Conservation (phyloP, 1,140 invertebrate species). For the Philotrypesis tridentata region DNA sequence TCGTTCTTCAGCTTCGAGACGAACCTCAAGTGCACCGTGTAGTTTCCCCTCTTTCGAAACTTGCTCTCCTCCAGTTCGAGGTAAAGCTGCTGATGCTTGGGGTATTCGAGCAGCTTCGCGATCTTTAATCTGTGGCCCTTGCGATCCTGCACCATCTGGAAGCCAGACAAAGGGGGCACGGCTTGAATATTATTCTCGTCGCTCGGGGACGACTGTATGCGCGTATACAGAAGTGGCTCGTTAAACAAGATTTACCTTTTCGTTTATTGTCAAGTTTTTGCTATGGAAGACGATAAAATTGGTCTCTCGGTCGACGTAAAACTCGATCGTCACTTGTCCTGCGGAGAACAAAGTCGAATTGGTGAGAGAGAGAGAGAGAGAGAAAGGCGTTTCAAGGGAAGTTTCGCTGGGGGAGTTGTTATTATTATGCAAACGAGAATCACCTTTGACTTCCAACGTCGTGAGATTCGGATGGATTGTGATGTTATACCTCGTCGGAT, state of each 20-base stretch:
- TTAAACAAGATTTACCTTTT: conserved; percentile 76
- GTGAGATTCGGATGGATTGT: conserved; percentile 95
- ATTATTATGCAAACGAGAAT: conserved; percentile 2
- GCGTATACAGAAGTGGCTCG: neutral
- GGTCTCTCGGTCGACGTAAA: conserved; percentile 87
- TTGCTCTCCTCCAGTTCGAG: conserved; percentile 85
- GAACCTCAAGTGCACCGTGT: conserved; percentile 89
- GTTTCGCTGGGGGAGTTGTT: too few relatives aligned
- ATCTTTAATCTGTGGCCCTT: conserved; percentile 84
- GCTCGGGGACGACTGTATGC: neutral
- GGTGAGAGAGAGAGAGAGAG: neutral
- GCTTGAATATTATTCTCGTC: neutral
- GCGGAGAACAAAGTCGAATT: conserved; percentile 54
- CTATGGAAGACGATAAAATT: conserved; percentile 93
- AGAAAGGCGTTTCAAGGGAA: too few relatives aligned
- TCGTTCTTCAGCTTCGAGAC: conserved; percentile 85
- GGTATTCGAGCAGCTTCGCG: conserved; percentile 84
- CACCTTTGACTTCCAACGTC: conserved; percentile 90
- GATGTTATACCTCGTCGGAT: conserved; percentile 90
- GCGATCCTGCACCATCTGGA: conserved; percentile 81
- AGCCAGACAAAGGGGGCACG: neutral
- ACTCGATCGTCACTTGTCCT: conserved; percentile 91
- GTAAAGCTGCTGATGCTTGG: conserved; percentile 88
- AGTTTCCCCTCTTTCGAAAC: conserved; percentile 85
- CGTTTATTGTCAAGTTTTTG: conserved; percentile 90